Evolutionary conservation across 2,888 invertebrate species (phyloP).

Genomic region (Harmothoe impar): DNA sequence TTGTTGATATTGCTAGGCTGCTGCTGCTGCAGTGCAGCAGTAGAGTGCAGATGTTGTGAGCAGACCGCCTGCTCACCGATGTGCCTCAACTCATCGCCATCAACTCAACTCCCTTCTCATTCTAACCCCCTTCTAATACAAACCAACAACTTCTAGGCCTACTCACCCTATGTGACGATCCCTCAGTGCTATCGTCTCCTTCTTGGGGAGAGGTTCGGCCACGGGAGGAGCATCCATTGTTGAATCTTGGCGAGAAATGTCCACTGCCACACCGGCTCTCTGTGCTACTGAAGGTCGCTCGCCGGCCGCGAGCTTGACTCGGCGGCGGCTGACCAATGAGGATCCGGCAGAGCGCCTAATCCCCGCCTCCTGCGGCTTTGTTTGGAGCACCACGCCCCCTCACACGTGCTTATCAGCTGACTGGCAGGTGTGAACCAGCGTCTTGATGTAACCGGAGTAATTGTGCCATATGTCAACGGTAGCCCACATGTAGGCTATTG

Average conservation of each 20-base stretch:
- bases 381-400: neutral
- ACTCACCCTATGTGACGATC: slow-evolving; percentile 29
- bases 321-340: neutral
- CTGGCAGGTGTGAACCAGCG: neutral
- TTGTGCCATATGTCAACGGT: too few relatives aligned
- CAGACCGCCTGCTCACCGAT: too few relatives aligned
- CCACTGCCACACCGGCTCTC: neutral
- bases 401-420: slow-evolving; percentile 15
- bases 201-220: neutral
- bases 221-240: neutral
- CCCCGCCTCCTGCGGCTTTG: slow-evolving; percentile 19
- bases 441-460: too few relatives aligned
- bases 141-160: neutral
- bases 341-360: neutral
- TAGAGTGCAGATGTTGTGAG: too few relatives aligned
- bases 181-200: slow-evolving; percentile 24
- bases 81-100: too few relatives aligned
- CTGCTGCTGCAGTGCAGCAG: too few relatives aligned
- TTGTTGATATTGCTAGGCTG: too few relatives aligned
- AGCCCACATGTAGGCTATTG: too few relatives aligned
- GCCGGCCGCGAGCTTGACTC: neutral
- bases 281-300: neutral
- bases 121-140: too few relatives aligned
- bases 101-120: too few relatives aligned
- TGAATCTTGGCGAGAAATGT: neutral